Base-by-base conservation (phyloP, 2,888 invertebrate species). In the Erynnis tages region DNA sequence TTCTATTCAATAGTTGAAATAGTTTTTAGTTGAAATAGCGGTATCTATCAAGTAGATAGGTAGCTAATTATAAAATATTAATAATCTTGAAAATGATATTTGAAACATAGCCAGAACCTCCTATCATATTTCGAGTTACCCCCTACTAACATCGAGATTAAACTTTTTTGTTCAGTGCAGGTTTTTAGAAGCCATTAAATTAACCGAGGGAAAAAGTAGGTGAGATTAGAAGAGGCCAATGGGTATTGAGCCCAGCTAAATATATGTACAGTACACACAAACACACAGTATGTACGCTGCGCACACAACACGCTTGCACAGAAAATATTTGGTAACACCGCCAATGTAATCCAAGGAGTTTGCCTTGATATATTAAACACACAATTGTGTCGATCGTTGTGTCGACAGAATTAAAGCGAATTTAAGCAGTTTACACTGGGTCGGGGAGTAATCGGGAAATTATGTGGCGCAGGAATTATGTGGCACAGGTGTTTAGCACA, bases 281-380 rank as follows among this genome's bases (percentile, higher is more conserved):
- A 71, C 67, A 72, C 72, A 76, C 66, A 76, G 66, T 62, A 69
- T 82, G 74, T 83, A 77, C 79, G 73, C 78, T 69, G 66, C 71
- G 71, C 69, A 81, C 81, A 82, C 78, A 76, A 56, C 57, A 50
- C 57, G 62, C 83, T 82, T 81, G 77, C 83, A 83, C 75, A 73
- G 76, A 86, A 84, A 88, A 87, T 87, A 87, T 88, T 87, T 87
- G 82, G 86, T 76, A 81, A 85, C 79, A 73, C 74, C 74, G 70
- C 73, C 74, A 76, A 76, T 79, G 85, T 84, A 81, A 83, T 79
- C 82, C 71, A 74, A 82, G 78, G 73, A 76, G 80, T 85, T 83
- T 84, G 76, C 79, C 75, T 82, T 84, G 78, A 82, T 81, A 79
- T 78, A 79, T 79, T 82, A 78, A 77, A 76, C 69, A 79, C 73